These are phyloP conservation scores for Macropis europaea DNA, from an alignment of 2,888 invertebrate species.

Conservation along the genomic window DNA sequence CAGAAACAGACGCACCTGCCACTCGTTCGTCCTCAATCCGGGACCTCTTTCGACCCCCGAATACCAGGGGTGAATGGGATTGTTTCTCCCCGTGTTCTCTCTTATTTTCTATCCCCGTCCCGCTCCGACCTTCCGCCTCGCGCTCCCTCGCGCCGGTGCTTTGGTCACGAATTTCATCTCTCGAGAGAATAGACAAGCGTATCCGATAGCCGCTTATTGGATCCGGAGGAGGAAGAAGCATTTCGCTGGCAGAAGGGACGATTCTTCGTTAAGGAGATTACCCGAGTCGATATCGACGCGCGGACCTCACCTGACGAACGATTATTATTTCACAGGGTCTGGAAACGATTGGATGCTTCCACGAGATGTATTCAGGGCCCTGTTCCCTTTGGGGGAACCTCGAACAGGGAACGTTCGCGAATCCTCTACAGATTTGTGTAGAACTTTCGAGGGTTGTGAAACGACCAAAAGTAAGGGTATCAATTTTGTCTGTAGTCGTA, in stretches of 20 bases:
- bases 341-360: background rate
- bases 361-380: too few relatives aligned
- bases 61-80: conserved; percentile 41
- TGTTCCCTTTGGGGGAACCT: too few relatives aligned
- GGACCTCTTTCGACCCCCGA: conserved; percentile 22
- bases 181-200: conserved; percentile 64
- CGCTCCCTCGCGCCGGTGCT: conserved; percentile 8
- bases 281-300: conserved; percentile 19
- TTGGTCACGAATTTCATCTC: conserved; percentile 66
- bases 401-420: too few relatives aligned
- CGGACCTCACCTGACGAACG: background rate
- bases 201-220: conserved; percentile 68
- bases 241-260: conserved; percentile 31
- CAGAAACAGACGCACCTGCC: conserved; percentile 64
- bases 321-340: conserved; percentile 21
- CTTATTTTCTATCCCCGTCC: conserved; percentile 1
- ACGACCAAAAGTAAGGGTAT: too few relatives aligned
- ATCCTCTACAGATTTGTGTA: too few relatives aligned
- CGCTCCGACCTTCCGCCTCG: background rate
- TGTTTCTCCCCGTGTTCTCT: conserved; percentile 49
- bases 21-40: conserved; percentile 50
- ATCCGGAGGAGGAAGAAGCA: conserved; percentile 49
- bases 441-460: too few relatives aligned
- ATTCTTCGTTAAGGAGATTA: conserved; percentile 66
- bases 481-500: too few relatives aligned